These are phyloP conservation scores for Python bivittatus DNA, from an alignment of 2,113 vertebrate genomes.

Conservation along the genomic window DNA sequence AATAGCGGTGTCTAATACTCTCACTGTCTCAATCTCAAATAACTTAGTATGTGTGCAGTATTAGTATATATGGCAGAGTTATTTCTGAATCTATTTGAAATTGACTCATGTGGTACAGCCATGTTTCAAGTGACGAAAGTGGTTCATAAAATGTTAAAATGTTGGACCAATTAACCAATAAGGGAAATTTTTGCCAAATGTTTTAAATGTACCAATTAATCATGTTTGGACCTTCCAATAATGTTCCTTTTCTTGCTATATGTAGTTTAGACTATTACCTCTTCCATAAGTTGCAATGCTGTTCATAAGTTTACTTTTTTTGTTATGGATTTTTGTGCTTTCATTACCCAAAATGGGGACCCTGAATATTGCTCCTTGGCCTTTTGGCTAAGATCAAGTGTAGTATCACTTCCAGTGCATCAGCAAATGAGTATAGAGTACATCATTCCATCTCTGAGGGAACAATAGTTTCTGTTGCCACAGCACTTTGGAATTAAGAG, in stretches of 20 bases:
- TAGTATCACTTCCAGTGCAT: background rate
- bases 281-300: slow-evolving; percentile 11
- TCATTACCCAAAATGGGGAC: background rate
- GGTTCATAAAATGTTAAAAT: background rate
- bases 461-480: background rate
- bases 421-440: background rate
- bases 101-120: background rate
- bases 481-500: background rate
- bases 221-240: background rate
- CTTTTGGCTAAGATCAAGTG: background rate
- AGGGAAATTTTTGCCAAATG: background rate
- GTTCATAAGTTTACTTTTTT: slow-evolving; percentile 22
- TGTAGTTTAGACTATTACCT: background rate
- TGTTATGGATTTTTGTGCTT: background rate
- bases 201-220: slow-evolving; percentile 21
- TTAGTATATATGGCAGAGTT: slow-evolving; percentile 13
- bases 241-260: background rate
- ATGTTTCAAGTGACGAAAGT: background rate
- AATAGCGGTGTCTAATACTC: slow-evolving; percentile 15
- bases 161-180: background rate
- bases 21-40: slow-evolving; percentile 16
- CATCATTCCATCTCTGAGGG: background rate
- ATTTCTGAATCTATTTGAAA: background rate
- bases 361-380: background rate
- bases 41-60: background rate